These are phyloP conservation scores for Mallotus villosus DNA, from an alignment of 2,797 vertebrate species.

Conservation along the genomic window DNA sequence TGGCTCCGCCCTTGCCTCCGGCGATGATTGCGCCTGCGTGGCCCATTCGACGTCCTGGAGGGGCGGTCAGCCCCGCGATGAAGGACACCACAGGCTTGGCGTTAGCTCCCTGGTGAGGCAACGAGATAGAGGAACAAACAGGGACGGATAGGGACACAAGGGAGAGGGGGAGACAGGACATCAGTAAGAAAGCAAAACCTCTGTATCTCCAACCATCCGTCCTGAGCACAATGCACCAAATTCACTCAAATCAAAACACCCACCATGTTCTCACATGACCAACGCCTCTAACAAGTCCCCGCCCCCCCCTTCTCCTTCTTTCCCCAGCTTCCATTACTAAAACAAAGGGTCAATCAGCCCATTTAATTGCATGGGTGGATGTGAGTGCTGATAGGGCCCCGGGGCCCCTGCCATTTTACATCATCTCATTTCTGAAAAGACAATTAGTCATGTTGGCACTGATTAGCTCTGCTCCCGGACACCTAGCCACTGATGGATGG, in stretches of 20 bases:
- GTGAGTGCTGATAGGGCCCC: conserved; percentile 63
- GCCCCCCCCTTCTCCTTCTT: conserved; percentile 54
- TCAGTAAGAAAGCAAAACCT: not conserved
- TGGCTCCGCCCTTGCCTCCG: conserved; percentile 96
- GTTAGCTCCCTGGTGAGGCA: conserved; percentile 79
- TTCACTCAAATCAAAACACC: conserved; percentile 25
- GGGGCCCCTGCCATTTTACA: conserved; percentile 63
- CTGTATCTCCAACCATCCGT: not conserved
- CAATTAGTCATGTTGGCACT: conserved; percentile 75
- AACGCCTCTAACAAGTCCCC: conserved; percentile 11
- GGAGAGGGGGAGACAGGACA: not conserved
- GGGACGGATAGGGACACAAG: not conserved
- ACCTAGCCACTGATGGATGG: conserved; percentile 69
- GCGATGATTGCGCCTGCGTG: conserved; percentile 98
- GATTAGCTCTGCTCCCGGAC: conserved; percentile 69
- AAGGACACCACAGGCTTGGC: conserved; percentile 97
- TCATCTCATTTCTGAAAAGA: conserved; percentile 70
- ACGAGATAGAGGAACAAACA: not conserved
- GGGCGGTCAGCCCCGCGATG: conserved; percentile 95
- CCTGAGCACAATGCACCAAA: not conserved
- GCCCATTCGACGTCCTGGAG: conserved; percentile 95
- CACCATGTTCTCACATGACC: conserved; percentile 55
- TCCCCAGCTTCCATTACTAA: conserved; percentile 65
- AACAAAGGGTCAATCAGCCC: conserved; percentile 73
- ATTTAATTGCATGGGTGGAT: conserved; percentile 72